Evolutionary conservation across 2,888 invertebrate species (phyloP).

Genomic region (Crocallis elinguaria): DNA sequence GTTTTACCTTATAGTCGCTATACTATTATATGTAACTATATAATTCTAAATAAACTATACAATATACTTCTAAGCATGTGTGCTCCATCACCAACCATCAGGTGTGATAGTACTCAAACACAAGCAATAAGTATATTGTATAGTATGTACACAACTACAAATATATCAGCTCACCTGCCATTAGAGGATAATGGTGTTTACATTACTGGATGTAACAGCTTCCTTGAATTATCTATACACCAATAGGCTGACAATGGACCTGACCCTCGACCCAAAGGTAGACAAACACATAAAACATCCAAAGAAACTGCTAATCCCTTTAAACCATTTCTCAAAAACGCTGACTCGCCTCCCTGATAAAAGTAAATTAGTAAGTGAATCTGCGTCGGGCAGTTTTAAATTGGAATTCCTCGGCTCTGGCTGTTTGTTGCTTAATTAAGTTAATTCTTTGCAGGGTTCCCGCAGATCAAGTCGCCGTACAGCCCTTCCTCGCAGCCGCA

Average conservation of each 20-base stretch:
- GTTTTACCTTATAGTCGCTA: too few species aligned
- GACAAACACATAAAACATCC: background rate
- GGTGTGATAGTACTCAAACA: too few species aligned
- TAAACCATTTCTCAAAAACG: conserved; percentile 9
- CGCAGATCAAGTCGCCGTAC: conserved; percentile 88
- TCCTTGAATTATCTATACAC: too few species aligned
- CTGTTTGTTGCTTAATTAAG: conserved; percentile 63
- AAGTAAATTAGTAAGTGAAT: conserved; percentile 32
- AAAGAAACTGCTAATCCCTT: conserved; percentile 1
- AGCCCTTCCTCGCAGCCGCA: conserved; percentile 85
- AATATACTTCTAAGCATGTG: too few species aligned
- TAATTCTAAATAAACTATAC: too few species aligned
- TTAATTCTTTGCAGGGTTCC: conserved; percentile 81
- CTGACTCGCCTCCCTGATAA: conserved; percentile 3
- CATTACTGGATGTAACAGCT: too few species aligned
- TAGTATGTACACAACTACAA: too few species aligned
- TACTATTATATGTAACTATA: too few species aligned
- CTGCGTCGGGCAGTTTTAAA: conserved; percentile 50
- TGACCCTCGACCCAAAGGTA: background rate
- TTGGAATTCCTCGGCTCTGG: conserved; percentile 55
- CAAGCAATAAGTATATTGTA: too few species aligned
- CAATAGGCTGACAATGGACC: background rate
- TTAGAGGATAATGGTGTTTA: too few species aligned
- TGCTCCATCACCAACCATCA: too few species aligned
- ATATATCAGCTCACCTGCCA: too few species aligned